Evolutionary conservation across 2,797 vertebrate genomes (phyloP).

Genomic region (Darevskia mixta): DNA sequence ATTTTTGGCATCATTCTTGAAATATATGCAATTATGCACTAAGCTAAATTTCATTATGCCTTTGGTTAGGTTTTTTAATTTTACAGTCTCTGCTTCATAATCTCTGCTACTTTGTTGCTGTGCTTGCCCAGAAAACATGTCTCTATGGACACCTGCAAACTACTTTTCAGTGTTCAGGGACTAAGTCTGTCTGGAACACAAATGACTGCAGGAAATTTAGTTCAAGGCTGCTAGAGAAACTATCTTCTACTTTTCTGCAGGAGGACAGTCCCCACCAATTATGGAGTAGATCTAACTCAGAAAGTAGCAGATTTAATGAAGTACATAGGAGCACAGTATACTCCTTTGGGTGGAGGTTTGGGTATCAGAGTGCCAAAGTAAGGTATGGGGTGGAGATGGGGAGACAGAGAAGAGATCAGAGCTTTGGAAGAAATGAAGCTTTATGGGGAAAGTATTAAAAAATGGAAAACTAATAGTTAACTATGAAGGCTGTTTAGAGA

Average conservation of each 20-base stretch:
- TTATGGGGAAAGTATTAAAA: background rate
- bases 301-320: background rate
- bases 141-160: background rate
- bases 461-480: background rate
- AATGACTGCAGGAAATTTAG: background rate
- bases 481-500: background rate
- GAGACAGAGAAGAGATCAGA: background rate
- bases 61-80: background rate
- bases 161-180: background rate
- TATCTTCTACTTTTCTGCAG: background rate
- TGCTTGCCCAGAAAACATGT: background rate
- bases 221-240: background rate
- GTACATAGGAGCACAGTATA: background rate
- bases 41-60: background rate
- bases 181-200: background rate
- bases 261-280: background rate
- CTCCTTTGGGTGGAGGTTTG: background rate
- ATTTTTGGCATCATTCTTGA: background rate
- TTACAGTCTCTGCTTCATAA: constrained; percentile 15
- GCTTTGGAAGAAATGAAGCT: background rate
- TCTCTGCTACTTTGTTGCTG: background rate
- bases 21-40: background rate
- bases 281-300: background rate
- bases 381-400: background rate
- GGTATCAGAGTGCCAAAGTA: background rate